Evolutionary conservation across 2,113 vertebrate genomes (phyloP).

Genomic region (Pituophis catenifer): DNA sequence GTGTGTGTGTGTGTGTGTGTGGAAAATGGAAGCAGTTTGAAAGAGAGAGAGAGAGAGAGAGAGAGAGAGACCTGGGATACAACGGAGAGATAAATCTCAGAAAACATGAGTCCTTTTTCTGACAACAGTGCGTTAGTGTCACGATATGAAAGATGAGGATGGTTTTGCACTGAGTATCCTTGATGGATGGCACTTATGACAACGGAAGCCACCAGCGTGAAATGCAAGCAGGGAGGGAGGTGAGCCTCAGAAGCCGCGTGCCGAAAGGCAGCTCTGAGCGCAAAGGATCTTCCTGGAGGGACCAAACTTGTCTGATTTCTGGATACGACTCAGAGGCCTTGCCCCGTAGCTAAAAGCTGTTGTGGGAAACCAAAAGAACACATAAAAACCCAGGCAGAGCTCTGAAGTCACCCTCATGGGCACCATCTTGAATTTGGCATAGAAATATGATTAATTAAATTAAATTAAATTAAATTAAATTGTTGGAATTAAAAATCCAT

Average conservation of each 20-base stretch:
- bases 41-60: not conserved
- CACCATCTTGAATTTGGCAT: too few relatives aligned
- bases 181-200: conserved; percentile 1
- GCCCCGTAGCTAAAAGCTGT: not conserved
- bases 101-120: not conserved
- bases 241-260: rapidly evolving
- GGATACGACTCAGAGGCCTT: not conserved
- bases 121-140: conserved; percentile 13
- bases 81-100: not conserved
- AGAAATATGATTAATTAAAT: too few relatives aligned
- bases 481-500: too few relatives aligned
- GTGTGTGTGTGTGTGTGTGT: too few relatives aligned
- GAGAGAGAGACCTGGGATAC: too few relatives aligned
- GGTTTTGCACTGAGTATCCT: not conserved
- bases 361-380: not conserved
- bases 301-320: not conserved
- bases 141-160: not conserved
- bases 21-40: not conserved
- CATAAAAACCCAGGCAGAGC: not conserved
- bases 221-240: not conserved
- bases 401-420: not conserved
- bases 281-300: not conserved
- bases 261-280: not conserved
- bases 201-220: not conserved
- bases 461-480: too few relatives aligned